Evolutionary conservation across 2,113 vertebrate species (phyloP), one percentile per base, ranked within the genome.

Genomic region (Copsychus sechellarum): DNA sequence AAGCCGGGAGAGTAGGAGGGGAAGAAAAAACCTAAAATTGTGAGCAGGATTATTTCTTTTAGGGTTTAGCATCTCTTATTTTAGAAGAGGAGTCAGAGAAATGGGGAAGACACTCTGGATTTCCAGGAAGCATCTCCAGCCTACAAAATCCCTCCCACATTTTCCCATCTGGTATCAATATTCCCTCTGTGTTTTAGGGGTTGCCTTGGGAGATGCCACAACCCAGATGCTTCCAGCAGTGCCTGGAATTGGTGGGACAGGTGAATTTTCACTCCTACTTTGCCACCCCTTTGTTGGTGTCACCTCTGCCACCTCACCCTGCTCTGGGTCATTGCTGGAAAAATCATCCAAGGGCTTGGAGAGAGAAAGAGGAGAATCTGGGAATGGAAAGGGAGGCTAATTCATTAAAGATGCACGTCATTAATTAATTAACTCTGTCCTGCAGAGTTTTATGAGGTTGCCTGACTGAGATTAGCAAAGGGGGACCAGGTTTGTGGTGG

Each of bases 351-450:
- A 47, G 24, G 20, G 34, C 23, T 61, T 1, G 0, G 48, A 57
- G 58, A 0, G 0, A 34, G 21, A 0, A 5, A 58, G 38, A 64
- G 11, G 33, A 1, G 1, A 66, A 40, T 36, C 21, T 53, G 36
- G 65, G 45, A 8, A 5, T 26, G 48, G 61, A 31, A 2, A 2
- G 9, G 24, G 11, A 6, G 14, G 1, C 6, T 50, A 26, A 85
- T 50, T 76, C 6, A 20, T 69, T 69, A 82, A 92, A 64, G 33
- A 57, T 57, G 31, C 0, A 0, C 56, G 48, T 5, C 7, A 15
- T 64, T 94, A 84, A 95, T 89, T 71, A 87, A 82, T 48, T 24
- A 48, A 24, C 47, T 48, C 47, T 9, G 33, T 14, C 25, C 82
- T 79, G 80, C 50, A 69, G 66, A 33, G 14, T 79, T 86, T 91